Percentiles rank a stretch among this genome's conserved stretches.
Evolutionary conservation across 2,888 invertebrate genomes (phyloP).

Genomic region (Diplazon laetatorius): DNA sequence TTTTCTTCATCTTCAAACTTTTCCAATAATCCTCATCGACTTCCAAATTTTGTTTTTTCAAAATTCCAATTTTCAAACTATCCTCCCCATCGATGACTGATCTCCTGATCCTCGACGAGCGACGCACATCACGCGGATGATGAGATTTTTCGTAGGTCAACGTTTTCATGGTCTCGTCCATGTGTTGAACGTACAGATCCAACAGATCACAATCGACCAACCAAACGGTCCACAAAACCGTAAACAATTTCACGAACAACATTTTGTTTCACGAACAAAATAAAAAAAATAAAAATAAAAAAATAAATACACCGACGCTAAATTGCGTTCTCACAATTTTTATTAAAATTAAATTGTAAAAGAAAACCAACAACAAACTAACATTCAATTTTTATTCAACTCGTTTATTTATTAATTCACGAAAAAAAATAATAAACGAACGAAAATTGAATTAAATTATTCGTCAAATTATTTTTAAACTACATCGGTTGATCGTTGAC

Average conservation of each 20-base stretch:
- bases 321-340: too few relatives aligned
- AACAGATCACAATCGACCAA: constrained; percentile 75
- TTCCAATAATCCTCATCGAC: constrained; percentile 73
- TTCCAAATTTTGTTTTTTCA: constrained; percentile 75
- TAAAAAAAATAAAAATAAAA: background rate
- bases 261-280: constrained; percentile 67
- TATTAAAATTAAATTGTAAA: too few relatives aligned
- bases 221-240: constrained; percentile 69
- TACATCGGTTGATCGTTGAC: background rate
- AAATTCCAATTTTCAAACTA: constrained; percentile 69
- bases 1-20: constrained; percentile 56
- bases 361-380: too few relatives aligned
- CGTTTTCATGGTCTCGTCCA: constrained; percentile 80
- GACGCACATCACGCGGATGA: constrained; percentile 68
- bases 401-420: too few relatives aligned
- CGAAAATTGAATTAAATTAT: too few relatives aligned
- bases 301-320: too few relatives aligned
- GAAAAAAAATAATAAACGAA: too few relatives aligned
- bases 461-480: background rate
- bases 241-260: constrained; percentile 71
- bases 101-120: constrained; percentile 68
- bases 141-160: constrained; percentile 67
- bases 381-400: too few relatives aligned
- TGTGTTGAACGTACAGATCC: constrained; percentile 81
- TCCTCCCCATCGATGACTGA: constrained; percentile 65